phyloP scores from a whole-genome alignment of 2,888 invertebrate species.

The Ellobium chinense region DNA sequence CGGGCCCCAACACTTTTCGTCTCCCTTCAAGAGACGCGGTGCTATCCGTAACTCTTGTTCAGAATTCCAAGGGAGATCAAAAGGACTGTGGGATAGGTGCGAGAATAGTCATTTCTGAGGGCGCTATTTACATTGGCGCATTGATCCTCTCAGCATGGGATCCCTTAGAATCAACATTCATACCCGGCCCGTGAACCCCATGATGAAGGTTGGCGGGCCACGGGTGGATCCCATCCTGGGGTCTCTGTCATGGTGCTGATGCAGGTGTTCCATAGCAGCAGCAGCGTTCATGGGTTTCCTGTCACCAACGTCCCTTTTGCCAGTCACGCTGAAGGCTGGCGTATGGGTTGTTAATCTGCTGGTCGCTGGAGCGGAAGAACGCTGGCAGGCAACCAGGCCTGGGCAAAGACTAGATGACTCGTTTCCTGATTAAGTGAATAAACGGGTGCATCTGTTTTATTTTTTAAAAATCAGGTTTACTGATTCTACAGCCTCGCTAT shows the following conservation, averaged over 20 bases:
- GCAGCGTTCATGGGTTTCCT: not conserved
- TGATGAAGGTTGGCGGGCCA: not conserved
- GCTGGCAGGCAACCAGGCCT: too few species aligned
- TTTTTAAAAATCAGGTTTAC: too few species aligned
- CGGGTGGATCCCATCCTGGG: not conserved
- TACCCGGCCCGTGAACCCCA: not conserved
- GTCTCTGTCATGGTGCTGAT: not conserved
- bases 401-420: too few species aligned
- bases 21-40: not conserved
- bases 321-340: not conserved
- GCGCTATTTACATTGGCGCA: slow-evolving; percentile 17
- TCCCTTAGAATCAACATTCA: not conserved
- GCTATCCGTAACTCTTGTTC: not conserved
- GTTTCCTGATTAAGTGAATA: too few species aligned
- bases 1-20: not conserved
- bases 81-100: not conserved
- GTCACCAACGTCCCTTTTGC: not conserved
- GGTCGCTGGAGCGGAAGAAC: not conserved
- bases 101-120: not conserved
- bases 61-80: not conserved
- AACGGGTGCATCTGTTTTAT: too few species aligned
- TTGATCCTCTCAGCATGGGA: not conserved
- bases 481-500: too few species aligned
- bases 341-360: slow-evolving; percentile 3
- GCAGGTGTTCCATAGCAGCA: not conserved